Percentiles rank a stretch among this genome's conserved stretches.
Evolutionary conservation across 2,888 invertebrate genomes (phyloP).

Genomic region (Steinernema carpocapsae): DNA sequence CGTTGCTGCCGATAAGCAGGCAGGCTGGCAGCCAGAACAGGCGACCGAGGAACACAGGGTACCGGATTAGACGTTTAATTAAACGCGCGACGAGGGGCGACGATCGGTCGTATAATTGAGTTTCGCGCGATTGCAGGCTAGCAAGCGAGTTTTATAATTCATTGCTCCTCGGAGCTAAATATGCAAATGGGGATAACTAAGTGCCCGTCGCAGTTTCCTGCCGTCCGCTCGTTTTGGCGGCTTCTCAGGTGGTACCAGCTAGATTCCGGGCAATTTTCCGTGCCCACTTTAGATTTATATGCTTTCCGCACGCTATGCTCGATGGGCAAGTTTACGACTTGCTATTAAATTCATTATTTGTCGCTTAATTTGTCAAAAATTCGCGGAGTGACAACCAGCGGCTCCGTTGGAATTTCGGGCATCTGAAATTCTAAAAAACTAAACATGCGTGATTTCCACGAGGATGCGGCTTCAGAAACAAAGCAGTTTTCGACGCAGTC

Average conservation of each 20-base stretch:
- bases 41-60: conserved; percentile 25
- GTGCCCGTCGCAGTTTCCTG: too few relatives aligned
- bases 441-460: too few relatives aligned
- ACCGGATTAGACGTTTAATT: conserved; percentile 35
- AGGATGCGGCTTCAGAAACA: too few relatives aligned
- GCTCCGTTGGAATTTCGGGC: too few relatives aligned
- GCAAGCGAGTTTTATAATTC: conserved; percentile 32
- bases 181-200: conserved; percentile 18
- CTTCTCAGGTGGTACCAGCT: not conserved
- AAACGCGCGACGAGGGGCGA: conserved; percentile 32
- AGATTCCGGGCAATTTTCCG: not conserved
- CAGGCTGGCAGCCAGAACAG: not conserved
- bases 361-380: too few relatives aligned
- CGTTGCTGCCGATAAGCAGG: not conserved
- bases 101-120: conserved; percentile 4
- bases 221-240: not conserved
- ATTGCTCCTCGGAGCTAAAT: conserved; percentile 11
- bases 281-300: conserved; percentile 8
- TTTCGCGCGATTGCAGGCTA: conserved; percentile 23
- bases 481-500: too few relatives aligned
- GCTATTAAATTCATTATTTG: too few relatives aligned
- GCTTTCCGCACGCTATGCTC: not conserved
- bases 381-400: too few relatives aligned
- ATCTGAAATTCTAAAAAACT: too few relatives aligned
- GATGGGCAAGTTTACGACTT: not conserved